Percentiles rank a stretch among this genome's conserved stretches.
These are phyloP conservation scores for Dendrolimus kikuchii DNA, from an alignment of 1,140 invertebrate species.

Conservation along the genomic window DNA sequence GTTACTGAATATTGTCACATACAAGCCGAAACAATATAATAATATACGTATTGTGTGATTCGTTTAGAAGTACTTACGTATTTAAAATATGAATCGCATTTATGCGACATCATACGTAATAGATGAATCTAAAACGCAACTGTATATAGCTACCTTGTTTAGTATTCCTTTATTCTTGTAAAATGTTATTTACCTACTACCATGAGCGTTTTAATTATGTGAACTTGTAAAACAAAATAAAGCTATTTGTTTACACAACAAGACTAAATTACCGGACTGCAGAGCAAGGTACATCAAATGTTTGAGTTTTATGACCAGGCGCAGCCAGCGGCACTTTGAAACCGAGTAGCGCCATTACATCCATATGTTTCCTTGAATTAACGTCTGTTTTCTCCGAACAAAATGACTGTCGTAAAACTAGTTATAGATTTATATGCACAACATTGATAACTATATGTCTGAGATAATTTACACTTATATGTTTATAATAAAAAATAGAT, in stretches of 20 bases:
- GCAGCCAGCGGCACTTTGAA: slow-evolving; percentile 60
- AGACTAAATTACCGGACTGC: slow-evolving; percentile 43
- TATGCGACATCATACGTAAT: too few relatives aligned
- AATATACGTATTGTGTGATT: too few relatives aligned
- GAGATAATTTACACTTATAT: too few relatives aligned
- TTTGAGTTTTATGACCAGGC: slow-evolving; percentile 43
- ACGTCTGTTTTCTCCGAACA: slow-evolving; percentile 68
- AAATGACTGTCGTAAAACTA: slow-evolving; percentile 57
- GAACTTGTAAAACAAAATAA: slow-evolving; percentile 41
- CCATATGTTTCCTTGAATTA: slow-evolving; percentile 68
- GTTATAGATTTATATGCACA: slow-evolving; percentile 53
- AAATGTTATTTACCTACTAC: slow-evolving; percentile 13
- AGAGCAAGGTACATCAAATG: slow-evolving; percentile 55
- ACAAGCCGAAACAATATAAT: too few relatives aligned
- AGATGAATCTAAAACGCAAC: background rate
- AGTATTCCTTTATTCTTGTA: background rate
- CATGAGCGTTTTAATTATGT: slow-evolving; percentile 25
- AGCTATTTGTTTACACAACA: slow-evolving; percentile 57
- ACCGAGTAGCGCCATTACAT: slow-evolving; percentile 53
- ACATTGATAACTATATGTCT: slow-evolving; percentile 57
- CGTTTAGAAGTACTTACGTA: too few relatives aligned
- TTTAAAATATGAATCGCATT: too few relatives aligned
- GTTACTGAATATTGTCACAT: too few relatives aligned
- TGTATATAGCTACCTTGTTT: background rate
- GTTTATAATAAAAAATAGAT: slow-evolving; percentile 51